Base-by-base conservation (phyloP, 2,113 vertebrate species). In the Protomyctophum bolini region DNA sequence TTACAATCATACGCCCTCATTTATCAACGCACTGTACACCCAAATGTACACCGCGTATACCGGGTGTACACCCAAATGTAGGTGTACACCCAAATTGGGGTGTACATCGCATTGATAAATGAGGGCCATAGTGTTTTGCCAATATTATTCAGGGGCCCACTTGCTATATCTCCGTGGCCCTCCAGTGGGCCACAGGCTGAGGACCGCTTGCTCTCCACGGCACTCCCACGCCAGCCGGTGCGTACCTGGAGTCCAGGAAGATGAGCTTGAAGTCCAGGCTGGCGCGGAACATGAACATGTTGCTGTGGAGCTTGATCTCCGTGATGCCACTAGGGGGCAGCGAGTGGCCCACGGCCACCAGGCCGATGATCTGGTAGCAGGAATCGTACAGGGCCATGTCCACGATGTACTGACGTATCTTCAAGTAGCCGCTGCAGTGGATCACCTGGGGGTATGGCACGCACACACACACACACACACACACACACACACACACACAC, bases 261-360 rank as follows among this genome's bases (percentile, higher is more conserved):
- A 98, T 98, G 63, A 98, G 91, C 80, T 98, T 97, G 33, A 98
- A 89, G 74, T 98, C 96, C 14, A 98, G 91, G 56, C 95, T 97
- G 66, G 97, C 97, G 57, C 97, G 91, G 86, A 98, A 98, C 97
- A 98, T 98, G 75, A 98, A 98, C 96, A 98, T 98, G 88, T 98
- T 98, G 45, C 94, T 97, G 84, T 97, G 94, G 28, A 98, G 95
- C 80, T 97, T 98, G 88, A 98, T 95, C 90, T 98, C 97, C 0
- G 97, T 98, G 89, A 96, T 93, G n/a, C 96, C 95, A 9, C 96
- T 97, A 72, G 96, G 95, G 0, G 97, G 96, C 66, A 98, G 81
- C 0, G 97, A 97, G 56, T 98, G 96, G 8, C 96, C 97, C 56
- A 98, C 95, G 0, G 96, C 97, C 90, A 98, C 96, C 81, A 98